Base-by-base conservation (phyloP, 1,140 invertebrate species). In the Calycopis cecrops region DNA sequence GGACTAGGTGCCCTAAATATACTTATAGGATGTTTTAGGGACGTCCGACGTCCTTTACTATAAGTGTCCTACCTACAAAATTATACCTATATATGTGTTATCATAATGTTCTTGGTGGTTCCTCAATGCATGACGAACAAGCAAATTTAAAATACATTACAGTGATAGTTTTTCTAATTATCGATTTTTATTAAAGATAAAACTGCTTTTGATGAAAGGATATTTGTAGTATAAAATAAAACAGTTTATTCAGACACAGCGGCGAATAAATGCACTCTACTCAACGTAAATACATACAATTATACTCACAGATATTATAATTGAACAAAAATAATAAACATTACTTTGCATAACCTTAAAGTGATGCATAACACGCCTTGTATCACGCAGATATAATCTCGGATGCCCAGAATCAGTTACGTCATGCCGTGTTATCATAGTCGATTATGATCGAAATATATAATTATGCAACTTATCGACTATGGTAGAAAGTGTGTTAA, bases 381-480 rank as follows among this genome's bases (percentile, higher is more conserved):
- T 50, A 52, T 12, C 28, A 28, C 16, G 37, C 52, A 16, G 52
- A 28, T 2, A 28, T 28, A 28, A 28, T 44, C 18, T 33, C 14
- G 40, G 52, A 53, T 42, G 52, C 7, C 52, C 52, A 60, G 58
- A 64, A 63, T 47, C 33, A 48, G 59, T 79, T 79, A 62, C 79
- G 67, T 81, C 73, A 83, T 57, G 70, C 57, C 60, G 65, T 73
- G 75, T 83, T 81, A 81, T 71, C 69, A 81, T 79, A 81, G 81
- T 76, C 75, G 66, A 81, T 84, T 71, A 79, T 72, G 65, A 83
- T 73, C 65, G 72, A 78, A 73, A 76, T 75, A 69, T 71, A 35
- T n/a, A 47, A 55, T 83, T 84, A 75, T 63, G 65, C 64, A 81
- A 84, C 21, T 63, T 55, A 59, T 66, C 62, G 67, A 62, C 71